phyloP scores from a whole-genome alignment of 2,113 vertebrate species.

The Anoura caudifer region DNA sequence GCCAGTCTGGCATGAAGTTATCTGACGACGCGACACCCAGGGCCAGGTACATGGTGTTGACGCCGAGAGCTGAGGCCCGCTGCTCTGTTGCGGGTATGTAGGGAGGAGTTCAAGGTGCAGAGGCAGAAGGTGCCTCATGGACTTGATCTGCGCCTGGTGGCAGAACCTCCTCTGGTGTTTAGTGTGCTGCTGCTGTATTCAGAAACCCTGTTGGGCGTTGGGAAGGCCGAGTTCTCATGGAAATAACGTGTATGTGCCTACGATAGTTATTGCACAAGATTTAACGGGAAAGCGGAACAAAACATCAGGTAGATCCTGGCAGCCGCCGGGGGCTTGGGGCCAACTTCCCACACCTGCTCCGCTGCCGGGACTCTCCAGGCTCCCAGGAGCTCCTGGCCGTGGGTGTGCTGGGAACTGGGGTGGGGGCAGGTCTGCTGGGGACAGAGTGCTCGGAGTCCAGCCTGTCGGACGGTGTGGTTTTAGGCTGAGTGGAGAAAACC shows the following conservation, averaged over 20 bases:
- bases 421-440: background rate
- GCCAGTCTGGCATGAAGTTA: accelerated
- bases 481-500: background rate
- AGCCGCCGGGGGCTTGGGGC: background rate
- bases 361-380: background rate
- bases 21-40: accelerated
- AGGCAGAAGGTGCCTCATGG: accelerated
- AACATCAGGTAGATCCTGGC: background rate
- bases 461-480: accelerated
- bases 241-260: background rate
- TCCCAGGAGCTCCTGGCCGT: accelerated
- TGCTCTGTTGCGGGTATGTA: background rate
- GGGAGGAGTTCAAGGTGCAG: background rate
- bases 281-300: background rate
- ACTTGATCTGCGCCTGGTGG: background rate
- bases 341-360: background rate
- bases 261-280: background rate
- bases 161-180: background rate
- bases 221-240: background rate
- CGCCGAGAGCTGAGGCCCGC: accelerated
- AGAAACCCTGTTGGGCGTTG: background rate
- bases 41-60: accelerated
- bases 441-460: accelerated
- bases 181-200: accelerated
- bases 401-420: background rate